Evolutionary conservation across 2,888 invertebrate species (phyloP), one percentile per base, ranked within the genome.

Genomic region (Eurytoma adleriae): DNA sequence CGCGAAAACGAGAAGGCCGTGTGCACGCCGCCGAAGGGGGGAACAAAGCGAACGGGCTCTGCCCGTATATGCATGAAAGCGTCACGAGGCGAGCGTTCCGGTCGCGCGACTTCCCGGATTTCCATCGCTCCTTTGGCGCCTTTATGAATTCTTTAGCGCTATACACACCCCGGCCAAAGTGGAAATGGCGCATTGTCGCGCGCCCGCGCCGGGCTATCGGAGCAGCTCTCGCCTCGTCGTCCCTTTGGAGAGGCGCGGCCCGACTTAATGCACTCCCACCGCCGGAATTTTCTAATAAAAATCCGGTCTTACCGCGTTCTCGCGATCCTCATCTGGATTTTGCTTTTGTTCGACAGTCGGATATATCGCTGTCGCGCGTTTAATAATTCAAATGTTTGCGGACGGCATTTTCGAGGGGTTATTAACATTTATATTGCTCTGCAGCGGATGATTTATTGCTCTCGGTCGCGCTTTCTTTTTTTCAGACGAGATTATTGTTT

Each of bases 261-360:
- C 24, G 61, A 61, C 40, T 40, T 27, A 64, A n/a, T n/a, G 54
- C 54, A 16, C 13, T 70, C 64, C 66, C 71, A 64, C 18, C 52
- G 16, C 14, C 48, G 71, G 71, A 78, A 78, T 73, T 68, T 64
- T 59, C 72, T 73, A 61, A 67, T 73, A 73, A 73, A 78, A 78
- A 40, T 72, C 20, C 67, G 67, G 72, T 78, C 72, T 67, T 16
- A 54, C 50, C 10, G 2, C 27, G 27, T 30, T 61, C 27, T 30
- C 27, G 24, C 30, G 14, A 18, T 54, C 72, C 68, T 72, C 50
- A 24, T 52, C 50, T 24, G 27, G 50, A 61, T 40, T 57, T 54
- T 64, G n/a, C 52, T 64, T 30, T 48, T 56, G 14, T 48, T 10
- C 54, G 40, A 40, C 40, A 66, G 64, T 73, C 73, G 24, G 20